Percentiles rank a stretch among this genome's conserved stretches.
Conservation (phyloP, 2,113 vertebrate species). For the Arvicanthis niloticus region DNA sequence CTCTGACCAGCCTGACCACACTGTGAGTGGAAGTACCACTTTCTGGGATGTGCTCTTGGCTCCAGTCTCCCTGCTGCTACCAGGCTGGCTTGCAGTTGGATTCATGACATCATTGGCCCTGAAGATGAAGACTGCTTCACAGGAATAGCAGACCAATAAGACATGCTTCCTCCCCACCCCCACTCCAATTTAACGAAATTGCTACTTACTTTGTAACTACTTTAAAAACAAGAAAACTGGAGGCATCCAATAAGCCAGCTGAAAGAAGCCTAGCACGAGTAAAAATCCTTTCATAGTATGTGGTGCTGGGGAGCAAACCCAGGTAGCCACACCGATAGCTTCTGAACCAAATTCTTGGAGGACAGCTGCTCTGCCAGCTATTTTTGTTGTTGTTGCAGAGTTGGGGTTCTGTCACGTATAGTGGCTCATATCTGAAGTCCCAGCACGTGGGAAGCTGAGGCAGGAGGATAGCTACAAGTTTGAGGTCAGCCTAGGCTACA, state of each 20-base stretch:
- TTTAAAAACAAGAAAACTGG: neutral
- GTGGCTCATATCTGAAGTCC: neutral
- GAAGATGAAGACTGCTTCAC: neutral
- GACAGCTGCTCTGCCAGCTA: neutral
- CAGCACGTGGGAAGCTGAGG: neutral
- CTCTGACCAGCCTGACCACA: neutral
- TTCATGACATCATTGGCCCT: neutral
- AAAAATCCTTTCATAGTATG: neutral
- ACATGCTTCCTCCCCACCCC: neutral
- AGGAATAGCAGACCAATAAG: neutral
- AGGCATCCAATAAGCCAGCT: neutral
- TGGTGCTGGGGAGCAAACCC: too few relatives aligned
- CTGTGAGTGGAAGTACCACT: accelerated
- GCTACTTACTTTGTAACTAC: neutral
- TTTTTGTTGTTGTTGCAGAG: neutral
- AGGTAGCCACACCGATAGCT: neutral
- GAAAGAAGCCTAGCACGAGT: neutral
- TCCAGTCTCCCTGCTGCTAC: neutral
- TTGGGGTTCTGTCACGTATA: neutral
- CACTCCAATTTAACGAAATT: neutral
- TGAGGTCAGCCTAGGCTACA: neutral
- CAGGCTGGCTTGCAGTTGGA: neutral
- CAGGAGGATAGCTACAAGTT: neutral
- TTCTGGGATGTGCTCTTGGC: neutral
- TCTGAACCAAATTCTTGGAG: neutral